Percentiles rank a stretch among this genome's conserved stretches.
These are phyloP conservation scores for Anseranas semipalmata DNA, from an alignment of 2,113 vertebrate species.

Conservation along the genomic window DNA sequence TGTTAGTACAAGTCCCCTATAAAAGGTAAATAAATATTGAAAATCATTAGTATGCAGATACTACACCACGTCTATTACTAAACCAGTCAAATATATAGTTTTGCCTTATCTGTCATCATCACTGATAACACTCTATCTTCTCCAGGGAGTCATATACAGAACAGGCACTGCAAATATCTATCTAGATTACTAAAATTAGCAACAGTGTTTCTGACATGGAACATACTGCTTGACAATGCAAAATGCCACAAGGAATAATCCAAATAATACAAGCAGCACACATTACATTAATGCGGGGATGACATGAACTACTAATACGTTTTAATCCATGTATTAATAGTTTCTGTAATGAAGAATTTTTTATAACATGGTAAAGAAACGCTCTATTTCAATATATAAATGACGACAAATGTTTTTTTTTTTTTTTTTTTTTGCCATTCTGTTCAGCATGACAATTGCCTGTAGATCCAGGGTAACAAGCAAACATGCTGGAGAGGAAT, in stretches of 20 bases:
- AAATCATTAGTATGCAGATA: neutral
- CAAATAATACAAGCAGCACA: neutral
- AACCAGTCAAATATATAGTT: neutral
- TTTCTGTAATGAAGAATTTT: neutral
- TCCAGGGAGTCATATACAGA: neutral
- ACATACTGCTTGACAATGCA: neutral
- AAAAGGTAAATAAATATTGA: neutral
- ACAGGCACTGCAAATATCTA: neutral
- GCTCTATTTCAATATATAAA: neutral
- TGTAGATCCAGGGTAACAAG: neutral
- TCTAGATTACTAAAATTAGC: conserved; percentile 23
- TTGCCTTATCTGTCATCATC: neutral
- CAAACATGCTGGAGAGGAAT: neutral
- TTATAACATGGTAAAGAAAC: neutral
- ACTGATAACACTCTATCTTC: neutral
- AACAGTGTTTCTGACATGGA: neutral
- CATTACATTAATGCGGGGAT: neutral
- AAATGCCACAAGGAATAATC: conserved; percentile 18
- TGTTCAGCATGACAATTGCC: neutral
- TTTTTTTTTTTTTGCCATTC: neutral
- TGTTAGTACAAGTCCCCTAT: neutral
- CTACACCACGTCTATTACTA: neutral
- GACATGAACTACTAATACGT: neutral
- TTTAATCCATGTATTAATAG: neutral
- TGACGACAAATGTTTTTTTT: neutral